Evolutionary conservation across 2,113 vertebrate species (phyloP), one percentile per base, ranked within the genome.

Genomic region (Microcebus jonahi): DNA sequence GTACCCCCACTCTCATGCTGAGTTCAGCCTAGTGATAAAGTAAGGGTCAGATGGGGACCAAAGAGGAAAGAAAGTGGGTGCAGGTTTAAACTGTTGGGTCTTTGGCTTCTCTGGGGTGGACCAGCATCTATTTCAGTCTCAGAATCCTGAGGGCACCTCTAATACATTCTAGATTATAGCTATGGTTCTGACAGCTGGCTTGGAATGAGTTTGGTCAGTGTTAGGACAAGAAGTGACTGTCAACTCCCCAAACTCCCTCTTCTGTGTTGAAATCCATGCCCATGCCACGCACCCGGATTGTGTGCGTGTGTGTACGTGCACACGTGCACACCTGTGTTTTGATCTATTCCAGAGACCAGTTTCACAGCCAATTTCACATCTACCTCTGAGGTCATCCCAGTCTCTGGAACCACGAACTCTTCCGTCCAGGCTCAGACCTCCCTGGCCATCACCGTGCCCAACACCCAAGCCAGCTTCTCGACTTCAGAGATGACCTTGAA

Each of bases 311-410:
- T 63, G 36, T 82, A 31, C 67, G 27, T 31, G 6, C 59, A 31
- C 21, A 17, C n/a, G 39, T 1, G 18, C 21, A 83, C 39, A 50
- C 42, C 77, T 53, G 13, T 57, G 17, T 86, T 92, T 96, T 65
- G 68, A 7, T 92, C 77, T 75, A 6, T 95, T 94, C 29, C 93
- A 97, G 98, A 76, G 48, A 17, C 92, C 36, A 42, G 5, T 42
- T 42, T 42, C 42, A 6, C 29, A 15, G 53, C 42, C 89, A 94
- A 45, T 39, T 55, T 93, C 80, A 95, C 67, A 25, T 76, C 96
- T 84, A 91, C 95, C 68, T 95, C 95, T 88, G 88, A 0, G 45
- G 79, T 42, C 27, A 29, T 23, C 34, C 9, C 34, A 86, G 15
- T 45, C 55, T 34, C 76, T 55, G 90, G 1, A 96, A 80, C 81